These are phyloP conservation scores for Tethea ocularis DNA, from an alignment of 2,888 invertebrate species.

Conservation along the genomic window DNA sequence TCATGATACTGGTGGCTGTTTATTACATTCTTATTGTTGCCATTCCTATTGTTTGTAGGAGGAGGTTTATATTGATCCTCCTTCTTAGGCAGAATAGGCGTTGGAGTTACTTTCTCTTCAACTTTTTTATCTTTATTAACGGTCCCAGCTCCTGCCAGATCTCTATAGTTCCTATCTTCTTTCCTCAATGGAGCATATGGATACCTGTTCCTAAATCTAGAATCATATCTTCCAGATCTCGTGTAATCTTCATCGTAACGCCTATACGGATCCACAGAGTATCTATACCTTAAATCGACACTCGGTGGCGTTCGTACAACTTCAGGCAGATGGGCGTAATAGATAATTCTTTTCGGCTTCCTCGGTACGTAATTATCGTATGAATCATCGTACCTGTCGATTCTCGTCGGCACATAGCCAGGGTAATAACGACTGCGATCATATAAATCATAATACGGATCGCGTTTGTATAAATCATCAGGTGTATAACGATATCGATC, in stretches of 20 bases:
- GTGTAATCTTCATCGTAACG: constrained; percentile 71
- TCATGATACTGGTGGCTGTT: constrained; percentile 80
- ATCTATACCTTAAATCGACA: constrained; percentile 82
- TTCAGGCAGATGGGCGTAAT: constrained; percentile 88
- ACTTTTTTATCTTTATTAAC: constrained; percentile 69
- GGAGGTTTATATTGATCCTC: constrained; percentile 58
- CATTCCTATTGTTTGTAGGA: constrained; percentile 43
- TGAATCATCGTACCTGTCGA: constrained; percentile 72
- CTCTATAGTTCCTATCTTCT: constrained; percentile 76
- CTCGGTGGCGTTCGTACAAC: constrained; percentile 85
- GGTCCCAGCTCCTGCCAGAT: constrained; percentile 68
- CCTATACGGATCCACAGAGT: constrained; percentile 73
- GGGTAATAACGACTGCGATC: constrained; percentile 64
- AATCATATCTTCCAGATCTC: constrained; percentile 72
- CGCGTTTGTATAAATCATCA: constrained; percentile 71
- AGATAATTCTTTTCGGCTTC: constrained; percentile 86
- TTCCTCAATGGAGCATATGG: constrained; percentile 74
- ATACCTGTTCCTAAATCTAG: constrained; percentile 71
- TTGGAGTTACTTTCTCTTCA: constrained; percentile 77
- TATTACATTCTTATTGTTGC: constrained; percentile 62
- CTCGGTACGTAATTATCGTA: constrained; percentile 70
- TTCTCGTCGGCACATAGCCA: constrained; percentile 53
- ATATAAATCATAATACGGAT: constrained; percentile 71
- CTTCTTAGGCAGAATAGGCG: constrained; percentile 70
- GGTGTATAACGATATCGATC: constrained; percentile 63